Evolutionary conservation across 2,797 vertebrate genomes (phyloP).

Genomic region (Nannoperca australis): DNA sequence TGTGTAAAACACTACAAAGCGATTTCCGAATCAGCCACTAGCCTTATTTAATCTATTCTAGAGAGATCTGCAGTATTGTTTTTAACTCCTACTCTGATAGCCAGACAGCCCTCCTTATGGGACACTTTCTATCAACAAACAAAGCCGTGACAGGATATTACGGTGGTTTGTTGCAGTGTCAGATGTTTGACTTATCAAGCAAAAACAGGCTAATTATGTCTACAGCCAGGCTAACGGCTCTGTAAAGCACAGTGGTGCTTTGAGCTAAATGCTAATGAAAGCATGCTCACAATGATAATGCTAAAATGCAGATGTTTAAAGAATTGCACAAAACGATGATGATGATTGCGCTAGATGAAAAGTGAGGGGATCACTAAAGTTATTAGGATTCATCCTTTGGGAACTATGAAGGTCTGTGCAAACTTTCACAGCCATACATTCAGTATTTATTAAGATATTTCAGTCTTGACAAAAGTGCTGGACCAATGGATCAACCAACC

Average conservation of each 20-base stretch:
- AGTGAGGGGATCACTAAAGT: background rate
- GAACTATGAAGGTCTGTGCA: background rate
- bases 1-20: slow-evolving; percentile 57
- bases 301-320: background rate
- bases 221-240: background rate
- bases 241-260: too few species aligned
- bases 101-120: slow-evolving; percentile 7
- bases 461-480: background rate
- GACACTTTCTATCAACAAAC: slow-evolving; percentile 9
- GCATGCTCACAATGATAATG: background rate
- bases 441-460: too few species aligned
- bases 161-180: background rate
- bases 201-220: background rate
- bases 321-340: background rate
- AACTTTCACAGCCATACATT: background rate
- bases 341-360: background rate
- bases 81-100: slow-evolving; percentile 37
- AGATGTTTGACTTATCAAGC: slow-evolving; percentile 14
- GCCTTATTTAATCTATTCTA: slow-evolving; percentile 40
- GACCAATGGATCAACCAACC: background rate
- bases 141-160: background rate
- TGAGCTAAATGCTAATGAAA: background rate
- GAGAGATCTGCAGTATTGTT: slow-evolving; percentile 27
- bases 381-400: background rate
- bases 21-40: slow-evolving; percentile 47